phyloP scores from a whole-genome alignment of 2,888 invertebrate genomes.

The Eubasilissa splendida region DNA sequence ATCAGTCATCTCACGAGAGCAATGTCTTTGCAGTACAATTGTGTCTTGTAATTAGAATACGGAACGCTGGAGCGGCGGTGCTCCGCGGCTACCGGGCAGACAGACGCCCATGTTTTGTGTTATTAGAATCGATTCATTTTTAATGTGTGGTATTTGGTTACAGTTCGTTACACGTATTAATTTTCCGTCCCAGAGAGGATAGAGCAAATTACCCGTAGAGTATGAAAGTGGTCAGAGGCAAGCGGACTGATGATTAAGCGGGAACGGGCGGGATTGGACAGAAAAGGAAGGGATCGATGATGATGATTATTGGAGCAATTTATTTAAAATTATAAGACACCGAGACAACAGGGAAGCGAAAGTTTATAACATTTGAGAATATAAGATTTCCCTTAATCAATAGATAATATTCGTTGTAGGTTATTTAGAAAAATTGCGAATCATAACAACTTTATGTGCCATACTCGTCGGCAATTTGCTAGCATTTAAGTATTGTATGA shows the following conservation, averaged over 20 bases:
- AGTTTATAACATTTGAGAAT: background rate
- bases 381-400: too few relatives aligned
- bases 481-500: too few relatives aligned
- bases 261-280: background rate
- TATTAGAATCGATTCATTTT: conserved; percentile 21
- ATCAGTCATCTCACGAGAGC: too few relatives aligned
- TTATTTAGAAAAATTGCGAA: too few relatives aligned
- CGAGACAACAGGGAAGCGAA: conserved; percentile 6
- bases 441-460: too few relatives aligned
- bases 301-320: conserved; percentile 32
- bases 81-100: conserved; percentile 2
- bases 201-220: conserved; percentile 9
- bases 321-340: conserved; percentile 6
- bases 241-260: conserved; percentile 10
- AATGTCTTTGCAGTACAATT: too few relatives aligned
- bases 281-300: conserved; percentile 35
- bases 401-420: too few relatives aligned
- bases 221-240: background rate
- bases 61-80: too few relatives aligned
- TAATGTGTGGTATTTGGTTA: conserved; percentile 36
- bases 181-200: conserved; percentile 13
- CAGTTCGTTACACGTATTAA: conserved; percentile 36
- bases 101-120: conserved; percentile 13
- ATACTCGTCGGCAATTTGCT: too few relatives aligned
- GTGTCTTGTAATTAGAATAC: too few relatives aligned